Evolutionary conservation across 1,140 invertebrate genomes (phyloP).

Genomic region (Penaeus chinensis): DNA sequence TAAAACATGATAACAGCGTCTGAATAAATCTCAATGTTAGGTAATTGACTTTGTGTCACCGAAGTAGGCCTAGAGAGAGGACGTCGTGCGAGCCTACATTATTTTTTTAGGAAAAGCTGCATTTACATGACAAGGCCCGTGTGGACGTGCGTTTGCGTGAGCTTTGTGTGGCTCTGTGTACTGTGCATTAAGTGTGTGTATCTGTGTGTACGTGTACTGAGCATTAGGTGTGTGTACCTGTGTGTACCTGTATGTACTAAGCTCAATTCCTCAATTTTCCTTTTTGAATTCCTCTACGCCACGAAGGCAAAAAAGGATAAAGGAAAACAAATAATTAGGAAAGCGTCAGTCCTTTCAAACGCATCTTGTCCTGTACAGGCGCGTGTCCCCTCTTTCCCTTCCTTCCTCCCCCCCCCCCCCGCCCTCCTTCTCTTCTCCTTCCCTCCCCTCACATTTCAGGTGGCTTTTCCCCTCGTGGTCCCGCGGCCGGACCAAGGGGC

Average conservation of each 20-base stretch:
- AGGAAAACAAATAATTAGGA: no score
- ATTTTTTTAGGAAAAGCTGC: no score
- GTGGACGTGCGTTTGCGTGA: not conserved
- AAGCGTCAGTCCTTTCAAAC: no score
- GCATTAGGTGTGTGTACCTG: not conserved
- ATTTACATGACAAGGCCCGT: not conserved
- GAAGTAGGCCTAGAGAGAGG: no score
- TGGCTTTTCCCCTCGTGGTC: constrained; percentile 36
- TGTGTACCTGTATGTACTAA: not conserved
- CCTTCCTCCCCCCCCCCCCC: not conserved
- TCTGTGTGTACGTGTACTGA: not conserved
- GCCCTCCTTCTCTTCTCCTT: not conserved
- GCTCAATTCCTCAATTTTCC: no score
- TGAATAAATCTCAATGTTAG: constrained; percentile 44
- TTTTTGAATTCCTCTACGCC: no score
- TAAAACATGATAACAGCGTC: constrained; percentile 28
- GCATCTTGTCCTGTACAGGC: no score
- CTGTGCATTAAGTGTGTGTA: not conserved
- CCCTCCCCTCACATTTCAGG: constrained; percentile 36
- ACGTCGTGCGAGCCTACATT: no score
- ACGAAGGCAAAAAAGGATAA: no score
- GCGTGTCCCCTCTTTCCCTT: not conserved
- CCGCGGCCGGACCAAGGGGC: constrained; percentile 42
- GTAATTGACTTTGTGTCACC: constrained; percentile 47
- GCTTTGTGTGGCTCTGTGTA: not conserved